Percentiles rank a stretch among this genome's conserved stretches.
These are phyloP conservation scores for Tenualosa thibaudeaui DNA, from an alignment of 2,797 vertebrate species.

Conservation along the genomic window DNA sequence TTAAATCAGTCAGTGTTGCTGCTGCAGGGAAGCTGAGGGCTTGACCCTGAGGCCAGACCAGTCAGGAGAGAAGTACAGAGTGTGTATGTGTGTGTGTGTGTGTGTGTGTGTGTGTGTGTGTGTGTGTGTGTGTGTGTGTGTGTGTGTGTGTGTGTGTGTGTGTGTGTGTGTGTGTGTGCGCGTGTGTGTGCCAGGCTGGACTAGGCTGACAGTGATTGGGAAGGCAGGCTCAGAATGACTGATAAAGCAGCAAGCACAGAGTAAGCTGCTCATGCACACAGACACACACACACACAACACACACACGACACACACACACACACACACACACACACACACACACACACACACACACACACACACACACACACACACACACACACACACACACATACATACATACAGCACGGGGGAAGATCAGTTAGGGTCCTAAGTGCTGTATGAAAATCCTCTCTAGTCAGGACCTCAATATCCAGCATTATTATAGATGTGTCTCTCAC, in stretches of 20 bases:
- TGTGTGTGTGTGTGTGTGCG: neutral
- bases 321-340: neutral
- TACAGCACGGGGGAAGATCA: neutral
- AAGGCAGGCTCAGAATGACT: neutral
- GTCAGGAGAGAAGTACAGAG: neutral
- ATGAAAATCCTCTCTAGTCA: neutral
- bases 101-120: neutral
- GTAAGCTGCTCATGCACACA: neutral
- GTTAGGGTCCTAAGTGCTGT: neutral
- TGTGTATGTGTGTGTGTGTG: neutral
- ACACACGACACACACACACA: neutral
- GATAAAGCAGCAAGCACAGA: neutral
- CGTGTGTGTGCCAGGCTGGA: neutral
- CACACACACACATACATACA: neutral
- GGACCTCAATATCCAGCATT: neutral
- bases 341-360: neutral
- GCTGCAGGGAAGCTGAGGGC: constrained; percentile 13
- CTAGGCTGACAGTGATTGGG: constrained; percentile 25
- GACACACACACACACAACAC: no score
- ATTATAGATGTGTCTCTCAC: no score
- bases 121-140: neutral
- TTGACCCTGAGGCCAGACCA: constrained; percentile 20
- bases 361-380: neutral
- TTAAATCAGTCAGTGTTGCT: constrained; percentile 21
- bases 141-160: constrained; percentile 7